These are phyloP conservation scores for Nemopilema nomurai DNA, from an alignment of 30 jellyfish, hydroid and myxozoan genomes.

Conservation along the genomic window DNA sequence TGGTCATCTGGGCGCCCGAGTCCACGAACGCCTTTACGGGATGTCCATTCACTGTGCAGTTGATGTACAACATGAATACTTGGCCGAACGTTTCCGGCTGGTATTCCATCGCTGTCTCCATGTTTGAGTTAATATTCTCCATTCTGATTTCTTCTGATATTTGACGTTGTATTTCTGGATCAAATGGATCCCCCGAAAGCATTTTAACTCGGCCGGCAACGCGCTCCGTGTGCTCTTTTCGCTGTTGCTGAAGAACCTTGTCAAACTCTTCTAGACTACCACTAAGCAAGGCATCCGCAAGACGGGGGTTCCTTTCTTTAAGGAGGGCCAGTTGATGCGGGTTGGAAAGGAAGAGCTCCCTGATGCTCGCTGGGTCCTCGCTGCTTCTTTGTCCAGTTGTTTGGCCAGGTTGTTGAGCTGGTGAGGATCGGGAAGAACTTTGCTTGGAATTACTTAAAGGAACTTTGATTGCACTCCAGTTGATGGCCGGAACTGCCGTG, in stretches of 20 bases:
- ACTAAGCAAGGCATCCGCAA: slow-evolving; percentile 89
- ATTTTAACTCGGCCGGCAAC: slow-evolving; percentile 85
- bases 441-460: slow-evolving; percentile 72
- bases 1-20: slow-evolving; percentile 99
- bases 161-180: slow-evolving; percentile 84
- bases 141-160: slow-evolving; percentile 97
- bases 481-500: slow-evolving; percentile 54
- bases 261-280: slow-evolving; percentile 75
- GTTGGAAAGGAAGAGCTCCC: slow-evolving; percentile 77
- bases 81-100: slow-evolving; percentile 98
- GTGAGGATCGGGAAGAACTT: slow-evolving; percentile 31
- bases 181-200: slow-evolving; percentile 96
- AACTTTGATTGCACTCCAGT: slow-evolving; percentile 91
- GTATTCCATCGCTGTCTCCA: slow-evolving; percentile 99
- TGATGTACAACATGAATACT: slow-evolving; percentile 96
- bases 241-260: slow-evolving; percentile 81
- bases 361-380: slow-evolving; percentile 89
- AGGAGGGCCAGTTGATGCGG: slow-evolving; percentile 91
- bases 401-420: too few species aligned
- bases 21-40: slow-evolving; percentile 98
- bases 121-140: slow-evolving; percentile 94
- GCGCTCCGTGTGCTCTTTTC: slow-evolving; percentile 79
- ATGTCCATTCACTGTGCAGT: slow-evolving; percentile 95
- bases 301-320: slow-evolving; percentile 95
- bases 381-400: slow-evolving; percentile 36